Evolutionary conservation across 2,797 vertebrate species (phyloP).

Genomic region (Pangasius sanitwongsei): DNA sequence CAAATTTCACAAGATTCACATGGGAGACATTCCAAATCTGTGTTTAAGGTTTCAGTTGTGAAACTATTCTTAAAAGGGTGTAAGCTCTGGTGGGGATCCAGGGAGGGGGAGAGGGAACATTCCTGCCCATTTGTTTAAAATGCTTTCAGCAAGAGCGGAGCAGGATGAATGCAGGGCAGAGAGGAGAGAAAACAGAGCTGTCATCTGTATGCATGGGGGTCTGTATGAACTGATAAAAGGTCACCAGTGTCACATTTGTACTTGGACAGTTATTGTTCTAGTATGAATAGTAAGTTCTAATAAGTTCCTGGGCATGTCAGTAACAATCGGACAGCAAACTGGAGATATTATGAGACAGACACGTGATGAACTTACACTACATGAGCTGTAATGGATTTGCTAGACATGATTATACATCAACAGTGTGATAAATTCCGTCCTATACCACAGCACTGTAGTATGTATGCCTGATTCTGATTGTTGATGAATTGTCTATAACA

Average conservation of each 20-base stretch:
- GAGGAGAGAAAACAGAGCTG: neutral
- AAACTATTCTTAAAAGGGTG: slow-evolving; percentile 29
- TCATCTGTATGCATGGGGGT: neutral
- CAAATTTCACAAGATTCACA: slow-evolving; percentile 29
- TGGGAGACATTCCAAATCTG: slow-evolving; percentile 31
- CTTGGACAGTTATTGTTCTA: neutral
- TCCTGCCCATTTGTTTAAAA: slow-evolving; percentile 23
- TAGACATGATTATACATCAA: no score
- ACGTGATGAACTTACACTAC: neutral
- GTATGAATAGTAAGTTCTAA: no score
- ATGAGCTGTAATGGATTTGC: neutral
- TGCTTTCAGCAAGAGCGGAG: slow-evolving; percentile 6
- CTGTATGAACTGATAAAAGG: neutral
- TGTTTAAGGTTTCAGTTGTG: slow-evolving; percentile 23
- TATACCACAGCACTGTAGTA: neutral
- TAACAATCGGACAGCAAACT: neutral
- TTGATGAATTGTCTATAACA: neutral
- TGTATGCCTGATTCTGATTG: neutral
- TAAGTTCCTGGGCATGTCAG: no score
- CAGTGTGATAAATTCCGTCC: neutral
- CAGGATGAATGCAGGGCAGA: neutral
- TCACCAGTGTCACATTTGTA: neutral
- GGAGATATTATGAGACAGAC: neutral
- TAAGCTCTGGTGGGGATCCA: slow-evolving; percentile 8
- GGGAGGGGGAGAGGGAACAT: slow-evolving; percentile 17